phyloP scores from a whole-genome alignment of 1,140 invertebrate genomes.

The Gryllus bimaculatus region DNA sequence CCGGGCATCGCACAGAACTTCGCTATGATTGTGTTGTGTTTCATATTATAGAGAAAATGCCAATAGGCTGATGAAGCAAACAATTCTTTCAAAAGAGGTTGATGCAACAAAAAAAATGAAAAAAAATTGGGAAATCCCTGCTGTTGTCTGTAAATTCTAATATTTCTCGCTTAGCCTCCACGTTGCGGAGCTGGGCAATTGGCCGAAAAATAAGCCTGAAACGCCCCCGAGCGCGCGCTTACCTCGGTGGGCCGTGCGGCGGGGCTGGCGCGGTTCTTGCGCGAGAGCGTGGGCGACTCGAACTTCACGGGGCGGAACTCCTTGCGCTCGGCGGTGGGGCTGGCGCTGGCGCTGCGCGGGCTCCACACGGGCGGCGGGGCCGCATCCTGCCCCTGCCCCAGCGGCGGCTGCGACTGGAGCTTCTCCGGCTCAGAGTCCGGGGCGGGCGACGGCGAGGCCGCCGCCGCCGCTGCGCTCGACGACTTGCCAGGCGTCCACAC shows the following conservation, averaged over 20 bases:
- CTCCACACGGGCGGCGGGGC: slow-evolving; percentile 59
- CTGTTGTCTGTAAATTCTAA: too few species aligned
- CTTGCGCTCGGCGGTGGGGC: slow-evolving; percentile 50
- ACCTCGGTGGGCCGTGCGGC: neutral
- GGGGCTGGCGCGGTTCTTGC: slow-evolving; percentile 32
- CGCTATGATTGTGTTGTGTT: too few species aligned
- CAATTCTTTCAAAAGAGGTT: too few species aligned
- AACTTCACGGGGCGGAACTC: slow-evolving; percentile 65
- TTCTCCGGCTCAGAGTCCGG: neutral
- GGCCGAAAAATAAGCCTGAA: too few species aligned
- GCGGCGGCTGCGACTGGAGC: neutral
- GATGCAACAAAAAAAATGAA: too few species aligned
- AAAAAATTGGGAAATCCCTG: too few species aligned
- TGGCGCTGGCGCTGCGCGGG: slow-evolving; percentile 53
- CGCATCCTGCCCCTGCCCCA: slow-evolving; percentile 14
- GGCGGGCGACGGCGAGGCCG: slow-evolving; percentile 6
- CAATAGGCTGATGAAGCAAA: too few species aligned
- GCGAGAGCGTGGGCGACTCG: slow-evolving; percentile 54
- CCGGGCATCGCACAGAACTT: too few species aligned
- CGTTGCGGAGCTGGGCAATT: too few species aligned
- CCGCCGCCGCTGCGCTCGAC: slow-evolving; percentile 21
- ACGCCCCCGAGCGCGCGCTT: too few species aligned
- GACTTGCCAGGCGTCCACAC: slow-evolving; percentile 37
- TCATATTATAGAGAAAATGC: too few species aligned
- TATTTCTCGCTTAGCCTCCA: too few species aligned